Base-by-base conservation (phyloP, 2,797 vertebrate species). In the Florisuga fusca region DNA sequence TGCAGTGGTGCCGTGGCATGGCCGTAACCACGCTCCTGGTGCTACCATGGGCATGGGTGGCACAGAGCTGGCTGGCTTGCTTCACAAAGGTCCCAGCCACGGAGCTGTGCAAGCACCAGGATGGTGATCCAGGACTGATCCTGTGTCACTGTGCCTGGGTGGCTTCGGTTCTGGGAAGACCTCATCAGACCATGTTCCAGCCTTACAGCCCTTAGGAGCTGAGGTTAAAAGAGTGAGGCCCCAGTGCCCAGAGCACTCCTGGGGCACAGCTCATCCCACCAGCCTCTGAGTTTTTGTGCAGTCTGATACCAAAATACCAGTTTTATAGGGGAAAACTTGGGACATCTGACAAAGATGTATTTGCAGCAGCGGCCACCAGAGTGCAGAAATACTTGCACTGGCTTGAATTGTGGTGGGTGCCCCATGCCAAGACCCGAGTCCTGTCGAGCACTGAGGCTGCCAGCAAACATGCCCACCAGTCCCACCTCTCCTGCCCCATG, bases 1-100 rank as follows among this genome's bases (percentile, higher is more conserved):
- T 46, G 21, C 10, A 9, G 15, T 0, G 1, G 41, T 63, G 77
- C 62, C 3, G 0, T 51, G 67, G 50, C 46, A 46, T 2, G 36
- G 76, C 61, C 67, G 1, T 1, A 11, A 71, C 53, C 75, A 61
- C 41, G 79, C n/a, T 95, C 64, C 81, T 19, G 34, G 46, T 1
- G 1, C 26, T 26, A 21, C 55, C 21, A 1, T 1, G 11, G 57
- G 38, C n/a, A 23, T 17, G 75, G 84, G 51, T 0, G 0, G 62
- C 50, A 45, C 61, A 2, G 4, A 67, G 43, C 43, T 26, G 5
- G 27, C 36, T 0, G 0, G n/a, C 18, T 68, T 51, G 43, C 61
- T 69, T 68, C 50, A 3, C 0, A 1, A 9, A 25, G 15, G 19
- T 79, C 46, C 41, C 51, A 76, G 79, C 12, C 17, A 1, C 4